phyloP scores from a whole-genome alignment of 1,140 invertebrate genomes.

The Bathynomus jamesi region DNA sequence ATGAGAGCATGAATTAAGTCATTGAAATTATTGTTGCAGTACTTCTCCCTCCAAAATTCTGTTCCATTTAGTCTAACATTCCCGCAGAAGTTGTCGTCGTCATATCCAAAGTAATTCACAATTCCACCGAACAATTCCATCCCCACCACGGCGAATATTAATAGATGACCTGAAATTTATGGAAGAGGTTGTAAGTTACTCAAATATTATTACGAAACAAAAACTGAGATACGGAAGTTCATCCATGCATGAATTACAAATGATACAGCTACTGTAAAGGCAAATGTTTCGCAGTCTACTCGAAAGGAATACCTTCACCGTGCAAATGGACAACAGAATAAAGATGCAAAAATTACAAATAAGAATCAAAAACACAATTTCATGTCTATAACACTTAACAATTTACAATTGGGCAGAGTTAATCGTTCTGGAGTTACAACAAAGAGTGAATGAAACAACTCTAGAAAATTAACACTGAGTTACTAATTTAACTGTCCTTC shows the following conservation, averaged over 20 bases:
- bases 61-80: conserved; percentile 44
- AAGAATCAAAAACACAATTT: too few relatives aligned
- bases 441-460: too few relatives aligned
- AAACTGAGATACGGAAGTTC: background rate
- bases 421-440: too few relatives aligned
- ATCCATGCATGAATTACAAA: background rate
- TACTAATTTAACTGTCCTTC: too few relatives aligned
- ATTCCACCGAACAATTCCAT: conserved; percentile 49
- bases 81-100: conserved; percentile 44
- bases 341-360: too few relatives aligned
- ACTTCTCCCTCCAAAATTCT: conserved; percentile 44
- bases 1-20: conserved; percentile 47
- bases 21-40: conserved; percentile 53
- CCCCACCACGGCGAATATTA: conserved; percentile 51
- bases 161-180: conserved; percentile 44
- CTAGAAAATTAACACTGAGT: too few relatives aligned
- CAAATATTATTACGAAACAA: background rate
- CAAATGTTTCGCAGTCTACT: too few relatives aligned
- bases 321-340: too few relatives aligned
- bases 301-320: too few relatives aligned
- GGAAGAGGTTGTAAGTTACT: background rate
- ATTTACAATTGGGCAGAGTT: too few relatives aligned
- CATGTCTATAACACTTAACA: too few relatives aligned
- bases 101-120: conserved; percentile 41
- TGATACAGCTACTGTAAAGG: background rate